Evolutionary conservation across 2,113 vertebrate genomes (phyloP), one percentile per base, ranked within the genome.

Genomic region (Reinhardtius hippoglossoides): DNA sequence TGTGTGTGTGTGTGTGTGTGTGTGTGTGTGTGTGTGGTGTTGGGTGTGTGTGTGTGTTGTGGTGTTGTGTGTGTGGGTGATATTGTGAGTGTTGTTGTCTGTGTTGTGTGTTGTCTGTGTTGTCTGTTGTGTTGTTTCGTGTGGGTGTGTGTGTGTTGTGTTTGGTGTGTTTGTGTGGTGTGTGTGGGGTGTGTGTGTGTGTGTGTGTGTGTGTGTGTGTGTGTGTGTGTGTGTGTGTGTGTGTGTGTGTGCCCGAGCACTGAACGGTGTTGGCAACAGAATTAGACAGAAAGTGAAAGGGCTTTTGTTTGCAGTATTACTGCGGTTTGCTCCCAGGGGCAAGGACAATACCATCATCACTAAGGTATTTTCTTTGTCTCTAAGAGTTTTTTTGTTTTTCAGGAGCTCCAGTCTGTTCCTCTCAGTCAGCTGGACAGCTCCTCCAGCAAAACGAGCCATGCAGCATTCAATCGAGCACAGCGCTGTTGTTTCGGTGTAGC

Each of bases 281-380:
- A 81, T 65, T 37, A 67, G 74, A 68, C 55, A 75, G 57, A 68
- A 67, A 76, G 61, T 58, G 62, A 87, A 84, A 48, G 78, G 58
- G 31, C 27, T 67, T 81, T 76, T 76, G 56, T 79, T 56, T 86
- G 78, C 67, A 65, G 48, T n/a, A 67, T 56, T 80, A 73, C 70
- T 14, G 20, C 18, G 1, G 20, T 66, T 59, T 24, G 46, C n/a
- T 77, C 61, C 56, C 46, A 54, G 40, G 67, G 65, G 46, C 54
- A 67, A 56, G 46, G 46, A 50, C 52, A 63, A 55, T 44, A 63
- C 55, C 64, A 76, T 62, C 64, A 35, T 5, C 0, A 12, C 5
- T 48, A 3, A 58, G 64, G 66, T 74, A 54, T 61, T 70, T 78
- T 74, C 50, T 54, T 57, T 76, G 71, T 67, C 23, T 61, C 54